Conservation (phyloP, 1,140 invertebrate genomes). For the Drosophila nannoptera region DNA sequence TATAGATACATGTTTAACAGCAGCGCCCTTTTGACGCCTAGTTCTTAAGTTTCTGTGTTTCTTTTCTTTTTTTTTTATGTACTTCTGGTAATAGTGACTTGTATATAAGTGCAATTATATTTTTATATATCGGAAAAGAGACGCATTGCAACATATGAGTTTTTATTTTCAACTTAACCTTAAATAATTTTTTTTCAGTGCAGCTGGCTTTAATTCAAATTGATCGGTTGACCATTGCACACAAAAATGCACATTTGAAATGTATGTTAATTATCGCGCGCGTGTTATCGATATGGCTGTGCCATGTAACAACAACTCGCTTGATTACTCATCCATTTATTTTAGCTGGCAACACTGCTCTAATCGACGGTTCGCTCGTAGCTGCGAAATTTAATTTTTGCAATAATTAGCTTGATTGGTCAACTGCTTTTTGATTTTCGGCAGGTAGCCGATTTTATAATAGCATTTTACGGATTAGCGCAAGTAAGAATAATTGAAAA, state of each 20-base stretch:
- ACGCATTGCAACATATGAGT: not conserved
- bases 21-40: not conserved
- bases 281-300: not conserved
- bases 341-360: too few species aligned
- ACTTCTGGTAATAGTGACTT: slow-evolving; percentile 31
- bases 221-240: not conserved
- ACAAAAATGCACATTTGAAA: too few species aligned
- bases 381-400: too few species aligned
- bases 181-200: too few species aligned
- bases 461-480: too few species aligned
- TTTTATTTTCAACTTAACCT: too few species aligned
- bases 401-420: too few species aligned
- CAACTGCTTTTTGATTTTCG: too few species aligned
- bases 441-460: too few species aligned
- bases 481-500: too few species aligned
- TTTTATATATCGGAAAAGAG: slow-evolving; percentile 18
- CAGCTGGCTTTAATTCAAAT: too few species aligned
- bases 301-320: not conserved
- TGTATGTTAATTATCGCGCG: not conserved
- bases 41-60: slow-evolving; percentile 5
- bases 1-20: not conserved
- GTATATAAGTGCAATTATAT: slow-evolving; percentile 26
- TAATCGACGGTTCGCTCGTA: too few species aligned
- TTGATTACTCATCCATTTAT: not conserved
- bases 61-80: slow-evolving; percentile 5